phyloP scores from a whole-genome alignment of 2,888 invertebrate genomes.

The Cosmorhoe ocellata region DNA sequence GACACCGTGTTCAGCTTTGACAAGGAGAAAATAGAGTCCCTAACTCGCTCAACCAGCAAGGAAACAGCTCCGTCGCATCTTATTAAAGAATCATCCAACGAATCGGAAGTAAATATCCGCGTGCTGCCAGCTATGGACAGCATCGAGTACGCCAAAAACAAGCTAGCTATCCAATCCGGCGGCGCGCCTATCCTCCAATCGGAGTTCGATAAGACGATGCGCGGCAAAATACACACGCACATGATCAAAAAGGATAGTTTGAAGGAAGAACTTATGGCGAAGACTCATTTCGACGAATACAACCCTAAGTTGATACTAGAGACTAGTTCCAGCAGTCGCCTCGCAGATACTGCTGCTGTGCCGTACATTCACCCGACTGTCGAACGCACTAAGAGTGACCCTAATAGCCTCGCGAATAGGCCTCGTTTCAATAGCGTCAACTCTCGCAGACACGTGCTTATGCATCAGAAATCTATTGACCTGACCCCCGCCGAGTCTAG shows the following conservation, averaged over 20 bases:
- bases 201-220: constrained; percentile 80
- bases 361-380: constrained; percentile 87
- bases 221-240: constrained; percentile 67
- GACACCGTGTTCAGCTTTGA: constrained; percentile 89
- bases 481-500: constrained; percentile 92
- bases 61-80: constrained; percentile 53
- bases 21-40: constrained; percentile 88
- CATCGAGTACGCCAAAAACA: constrained; percentile 79
- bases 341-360: constrained; percentile 72
- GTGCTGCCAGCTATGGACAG: constrained; percentile 79
- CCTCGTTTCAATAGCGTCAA: constrained; percentile 88
- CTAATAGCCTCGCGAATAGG: constrained; percentile 88
- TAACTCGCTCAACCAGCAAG: constrained; percentile 76
- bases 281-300: constrained; percentile 87
- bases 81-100: constrained; percentile 77
- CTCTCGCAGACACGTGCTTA: constrained; percentile 89
- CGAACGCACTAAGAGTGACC: constrained; percentile 93
- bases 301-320: constrained; percentile 85
- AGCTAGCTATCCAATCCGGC: constrained; percentile 50
- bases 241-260: constrained; percentile 79
- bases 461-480: constrained; percentile 94
- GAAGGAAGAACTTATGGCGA: constrained; percentile 85
- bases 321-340: constrained; percentile 78
- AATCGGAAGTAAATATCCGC: constrained; percentile 76
- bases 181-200: constrained; percentile 82